Evolutionary conservation across 2,797 vertebrate genomes (phyloP).

Genomic region (Cryptoblepharus egeriae): DNA sequence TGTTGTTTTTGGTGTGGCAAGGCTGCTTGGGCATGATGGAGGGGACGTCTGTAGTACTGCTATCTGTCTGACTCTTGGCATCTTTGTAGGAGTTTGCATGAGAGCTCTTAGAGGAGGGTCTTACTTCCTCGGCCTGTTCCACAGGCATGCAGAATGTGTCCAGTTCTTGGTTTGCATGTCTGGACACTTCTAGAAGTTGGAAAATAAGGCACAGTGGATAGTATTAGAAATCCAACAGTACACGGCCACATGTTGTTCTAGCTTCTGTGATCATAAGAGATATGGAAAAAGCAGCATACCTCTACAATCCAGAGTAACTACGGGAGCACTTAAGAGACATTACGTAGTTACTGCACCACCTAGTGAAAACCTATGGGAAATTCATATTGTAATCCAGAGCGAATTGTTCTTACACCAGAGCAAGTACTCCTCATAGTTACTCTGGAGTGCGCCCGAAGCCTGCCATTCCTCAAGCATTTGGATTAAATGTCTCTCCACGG

Average conservation of each 20-base stretch:
- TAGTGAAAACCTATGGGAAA: too few species aligned
- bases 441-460: not conserved
- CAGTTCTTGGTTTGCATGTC: slow-evolving; percentile 16
- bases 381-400: too few species aligned
- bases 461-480: not conserved
- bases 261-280: not conserved
- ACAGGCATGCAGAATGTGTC: slow-evolving; percentile 9
- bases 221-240: not conserved
- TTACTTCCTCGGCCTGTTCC: not conserved
- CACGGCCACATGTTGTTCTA: accelerated
- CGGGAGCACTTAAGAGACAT: too few species aligned
- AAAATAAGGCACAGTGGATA: not conserved
- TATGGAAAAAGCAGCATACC: not conserved
- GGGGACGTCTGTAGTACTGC: not conserved
- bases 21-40: slow-evolving; percentile 20
- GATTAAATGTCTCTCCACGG: too few species aligned
- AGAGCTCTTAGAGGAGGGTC: slow-evolving; percentile 18
- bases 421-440: too few species aligned
- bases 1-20: slow-evolving; percentile 1
- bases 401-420: too few species aligned
- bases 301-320: too few species aligned
- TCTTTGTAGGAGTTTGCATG: slow-evolving; percentile 20
- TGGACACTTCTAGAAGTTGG: slow-evolving; percentile 44
- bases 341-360: too few species aligned
- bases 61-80: not conserved